A percentile compares a stretch with the other conserved stretches of the same genome.
These are phyloP conservation scores for Gila orcuttii DNA, from an alignment of 2,113 vertebrate genomes.

Conservation along the genomic window DNA sequence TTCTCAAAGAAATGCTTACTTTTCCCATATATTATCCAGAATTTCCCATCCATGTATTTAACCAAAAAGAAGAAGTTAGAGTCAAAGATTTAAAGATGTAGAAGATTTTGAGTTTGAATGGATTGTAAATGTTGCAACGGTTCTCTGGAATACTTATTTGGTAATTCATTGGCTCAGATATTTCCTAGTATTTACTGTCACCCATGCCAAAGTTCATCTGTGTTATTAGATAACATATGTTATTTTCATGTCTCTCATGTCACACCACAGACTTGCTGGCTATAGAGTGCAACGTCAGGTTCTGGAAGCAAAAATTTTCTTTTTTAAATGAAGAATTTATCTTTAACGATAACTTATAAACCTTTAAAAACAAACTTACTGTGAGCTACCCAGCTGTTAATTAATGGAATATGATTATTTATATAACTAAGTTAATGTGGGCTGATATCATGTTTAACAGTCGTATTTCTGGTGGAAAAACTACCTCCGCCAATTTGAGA, in stretches of 20 bases:
- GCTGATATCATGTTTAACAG: background rate
- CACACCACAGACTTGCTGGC: background rate
- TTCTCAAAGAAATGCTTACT: background rate
- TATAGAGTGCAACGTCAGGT: background rate
- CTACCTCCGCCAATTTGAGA: background rate
- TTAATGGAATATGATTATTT: background rate
- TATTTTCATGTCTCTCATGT: background rate
- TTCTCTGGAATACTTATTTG: background rate
- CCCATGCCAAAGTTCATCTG: background rate
- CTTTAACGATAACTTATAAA: background rate
- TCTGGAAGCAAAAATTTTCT: background rate
- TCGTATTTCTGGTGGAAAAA: background rate
- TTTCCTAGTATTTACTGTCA: background rate
- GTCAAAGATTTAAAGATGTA: background rate
- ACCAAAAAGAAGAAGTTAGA: background rate
- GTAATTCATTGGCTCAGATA: background rate
- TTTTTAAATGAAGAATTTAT: background rate
- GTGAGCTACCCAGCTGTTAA: background rate
- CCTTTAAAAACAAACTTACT: background rate
- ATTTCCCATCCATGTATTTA: background rate
- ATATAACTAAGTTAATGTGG: background rate
- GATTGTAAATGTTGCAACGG: background rate
- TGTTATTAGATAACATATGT: background rate
- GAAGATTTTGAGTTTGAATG: background rate
- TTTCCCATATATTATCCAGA: background rate